Conservation (phyloP, 1,140 invertebrate species). For the Lineus longissimus region DNA sequence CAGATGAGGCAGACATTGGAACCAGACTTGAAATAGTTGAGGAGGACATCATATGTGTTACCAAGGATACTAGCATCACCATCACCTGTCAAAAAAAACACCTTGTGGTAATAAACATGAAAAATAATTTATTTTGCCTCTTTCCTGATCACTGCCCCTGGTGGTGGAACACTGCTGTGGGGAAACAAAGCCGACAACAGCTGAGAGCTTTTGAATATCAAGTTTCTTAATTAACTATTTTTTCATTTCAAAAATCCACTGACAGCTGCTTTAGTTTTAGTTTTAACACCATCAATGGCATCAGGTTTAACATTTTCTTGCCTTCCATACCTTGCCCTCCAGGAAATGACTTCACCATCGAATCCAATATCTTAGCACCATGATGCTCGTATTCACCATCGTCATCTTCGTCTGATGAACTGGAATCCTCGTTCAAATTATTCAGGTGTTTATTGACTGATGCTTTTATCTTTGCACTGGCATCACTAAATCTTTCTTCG, state of each 20-base stretch:
- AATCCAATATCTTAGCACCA: neutral
- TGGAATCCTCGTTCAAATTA: conserved; percentile 20
- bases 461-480: conserved; percentile 33
- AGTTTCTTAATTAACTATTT: too few relatives aligned
- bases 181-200: too few relatives aligned
- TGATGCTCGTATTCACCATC: conserved; percentile 14
- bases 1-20: conserved; percentile 85
- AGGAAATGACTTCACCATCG: conserved; percentile 10
- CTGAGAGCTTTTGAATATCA: too few relatives aligned
- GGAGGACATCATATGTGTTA: conserved; percentile 36
- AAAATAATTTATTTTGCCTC: too few relatives aligned
- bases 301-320: too few relatives aligned
- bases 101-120: too few relatives aligned
- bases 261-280: too few relatives aligned
- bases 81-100: neutral
- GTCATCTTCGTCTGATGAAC: conserved; percentile 38
- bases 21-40: conserved; percentile 55
- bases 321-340: neutral
- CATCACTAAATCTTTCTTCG: conserved; percentile 36
- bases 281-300: too few relatives aligned
- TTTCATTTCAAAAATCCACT: too few relatives aligned
- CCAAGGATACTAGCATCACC: conserved; percentile 14
- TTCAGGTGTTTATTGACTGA: conserved; percentile 35
- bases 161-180: too few relatives aligned
- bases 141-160: too few relatives aligned